phyloP scores from a whole-genome alignment of 1,140 invertebrate genomes.

The Philotrypesis tridentata region DNA sequence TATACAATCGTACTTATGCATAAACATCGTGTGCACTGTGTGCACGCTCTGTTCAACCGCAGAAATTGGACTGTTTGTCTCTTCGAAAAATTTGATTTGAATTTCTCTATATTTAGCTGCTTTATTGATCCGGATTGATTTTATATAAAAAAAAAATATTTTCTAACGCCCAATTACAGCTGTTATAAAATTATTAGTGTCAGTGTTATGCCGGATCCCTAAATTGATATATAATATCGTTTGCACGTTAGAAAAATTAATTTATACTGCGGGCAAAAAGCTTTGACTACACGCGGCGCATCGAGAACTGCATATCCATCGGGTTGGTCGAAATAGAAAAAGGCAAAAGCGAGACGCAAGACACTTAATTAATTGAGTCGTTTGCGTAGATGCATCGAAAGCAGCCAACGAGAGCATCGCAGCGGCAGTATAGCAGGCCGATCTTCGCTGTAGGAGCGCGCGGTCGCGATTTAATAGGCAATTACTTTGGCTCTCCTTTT shows the following conservation, averaged over 20 bases:
- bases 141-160: no score
- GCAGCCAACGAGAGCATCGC: not conserved
- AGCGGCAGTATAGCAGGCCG: not conserved
- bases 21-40: no score
- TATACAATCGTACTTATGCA: no score
- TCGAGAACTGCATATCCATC: not conserved
- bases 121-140: no score
- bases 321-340: not conserved
- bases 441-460: not conserved
- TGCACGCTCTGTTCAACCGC: no score
- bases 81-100: not conserved
- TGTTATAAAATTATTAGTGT: no score
- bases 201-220: no score
- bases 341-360: not conserved
- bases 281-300: not conserved
- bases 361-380: constrained; percentile 45
- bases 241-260: no score
- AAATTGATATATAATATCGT: no score
- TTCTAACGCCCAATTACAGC: no score
- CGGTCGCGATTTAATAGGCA: constrained; percentile 45
- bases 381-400: constrained; percentile 44
- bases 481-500: constrained; percentile 39
- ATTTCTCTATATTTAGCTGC: not conserved
- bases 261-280: no score
- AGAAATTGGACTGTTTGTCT: no score